Percentiles rank a stretch among this genome's conserved stretches.
Conservation (phyloP, 2,113 vertebrate genomes). For the Geococcyx californianus region DNA sequence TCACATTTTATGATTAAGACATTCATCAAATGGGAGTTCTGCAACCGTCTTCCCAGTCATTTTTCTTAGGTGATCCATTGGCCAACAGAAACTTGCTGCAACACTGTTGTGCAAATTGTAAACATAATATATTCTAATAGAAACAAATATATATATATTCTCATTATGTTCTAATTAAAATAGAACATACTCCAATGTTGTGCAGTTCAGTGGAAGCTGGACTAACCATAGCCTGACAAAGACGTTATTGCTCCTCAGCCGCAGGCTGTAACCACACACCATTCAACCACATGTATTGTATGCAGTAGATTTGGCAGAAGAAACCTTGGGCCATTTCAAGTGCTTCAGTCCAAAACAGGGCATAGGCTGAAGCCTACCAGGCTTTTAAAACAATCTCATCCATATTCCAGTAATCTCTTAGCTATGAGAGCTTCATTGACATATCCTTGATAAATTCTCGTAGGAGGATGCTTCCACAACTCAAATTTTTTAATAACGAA, state of each 20-base stretch:
- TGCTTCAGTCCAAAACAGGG: neutral
- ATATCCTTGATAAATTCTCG: neutral
- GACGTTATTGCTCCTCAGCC: neutral
- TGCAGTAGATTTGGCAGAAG: neutral
- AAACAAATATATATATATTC: too few relatives aligned
- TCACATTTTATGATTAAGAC: neutral
- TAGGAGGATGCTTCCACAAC: neutral
- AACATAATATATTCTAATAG: neutral
- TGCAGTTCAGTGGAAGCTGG: neutral
- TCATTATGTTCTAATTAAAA: too few relatives aligned
- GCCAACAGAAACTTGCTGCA: neutral
- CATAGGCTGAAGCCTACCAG: neutral
- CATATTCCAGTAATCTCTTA: neutral
- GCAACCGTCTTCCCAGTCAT: neutral
- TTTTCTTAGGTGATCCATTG: neutral
- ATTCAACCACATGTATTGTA: fast-evolving
- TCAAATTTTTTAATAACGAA: neutral
- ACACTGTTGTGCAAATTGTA: neutral
- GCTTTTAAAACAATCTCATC: neutral
- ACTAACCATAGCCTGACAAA: neutral
- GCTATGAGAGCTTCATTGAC: neutral
- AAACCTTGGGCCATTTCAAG: neutral
- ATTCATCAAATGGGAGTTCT: neutral
- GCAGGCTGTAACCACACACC: neutral
- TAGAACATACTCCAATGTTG: neutral